Evolutionary conservation across 2,797 vertebrate species (phyloP).

Genomic region (Epinephelus malabaricus): DNA sequence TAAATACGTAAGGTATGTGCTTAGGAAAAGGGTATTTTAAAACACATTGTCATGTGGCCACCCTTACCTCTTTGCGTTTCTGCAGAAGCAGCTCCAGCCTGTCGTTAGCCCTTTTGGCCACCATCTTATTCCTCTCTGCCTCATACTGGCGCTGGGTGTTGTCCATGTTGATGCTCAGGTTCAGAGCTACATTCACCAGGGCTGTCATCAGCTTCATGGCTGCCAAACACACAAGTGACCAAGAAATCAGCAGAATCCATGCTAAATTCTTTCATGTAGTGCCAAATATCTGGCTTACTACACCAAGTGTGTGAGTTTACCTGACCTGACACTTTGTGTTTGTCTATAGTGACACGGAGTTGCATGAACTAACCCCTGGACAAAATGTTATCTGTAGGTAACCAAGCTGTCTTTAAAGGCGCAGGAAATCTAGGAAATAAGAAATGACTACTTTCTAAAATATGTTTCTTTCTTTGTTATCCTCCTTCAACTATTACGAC

Average conservation of each 20-base stretch:
- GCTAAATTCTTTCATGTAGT: neutral
- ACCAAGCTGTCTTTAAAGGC: neutral
- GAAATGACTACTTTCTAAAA: neutral
- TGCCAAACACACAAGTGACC: constrained; percentile 67
- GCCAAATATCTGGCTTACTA: neutral
- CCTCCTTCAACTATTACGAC: neutral
- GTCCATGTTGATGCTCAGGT: constrained; percentile 99
- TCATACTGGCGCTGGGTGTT: constrained; percentile 99
- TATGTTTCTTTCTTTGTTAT: too few species aligned
- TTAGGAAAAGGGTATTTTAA: neutral
- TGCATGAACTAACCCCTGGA: neutral
- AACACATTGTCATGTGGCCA: neutral
- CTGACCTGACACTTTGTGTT: neutral
- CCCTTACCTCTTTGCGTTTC: constrained; percentile 97
- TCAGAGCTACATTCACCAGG: constrained; percentile 99
- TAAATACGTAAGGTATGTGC: neutral
- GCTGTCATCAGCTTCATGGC: constrained; percentile 99
- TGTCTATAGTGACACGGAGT: neutral
- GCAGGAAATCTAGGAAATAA: neutral
- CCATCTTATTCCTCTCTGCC: constrained; percentile 97
- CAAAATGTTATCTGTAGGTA: neutral
- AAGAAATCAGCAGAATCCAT: neutral
- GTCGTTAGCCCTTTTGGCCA: constrained; percentile 97
- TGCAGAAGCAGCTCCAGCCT: constrained; percentile 96
- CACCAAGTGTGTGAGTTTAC: neutral